These are phyloP conservation scores for Thalassoma bifasciatum DNA, from an alignment of 2,113 vertebrate genomes.

Conservation along the genomic window DNA sequence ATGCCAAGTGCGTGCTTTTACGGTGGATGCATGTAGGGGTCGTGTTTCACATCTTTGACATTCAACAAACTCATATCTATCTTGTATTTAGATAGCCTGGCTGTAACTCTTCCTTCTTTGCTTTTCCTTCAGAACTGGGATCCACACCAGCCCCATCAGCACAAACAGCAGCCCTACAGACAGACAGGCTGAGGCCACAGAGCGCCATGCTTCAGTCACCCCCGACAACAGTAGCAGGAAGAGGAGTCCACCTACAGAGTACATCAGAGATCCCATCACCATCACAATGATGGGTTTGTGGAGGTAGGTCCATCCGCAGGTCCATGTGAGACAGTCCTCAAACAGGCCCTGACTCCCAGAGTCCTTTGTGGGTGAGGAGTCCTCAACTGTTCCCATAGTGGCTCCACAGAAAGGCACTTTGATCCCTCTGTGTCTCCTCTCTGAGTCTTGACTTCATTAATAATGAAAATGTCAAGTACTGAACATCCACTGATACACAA, in stretches of 20 bases:
- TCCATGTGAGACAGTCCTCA: background rate
- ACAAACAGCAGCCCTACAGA: constrained; percentile 75
- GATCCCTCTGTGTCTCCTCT: background rate
- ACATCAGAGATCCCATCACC: constrained; percentile 66
- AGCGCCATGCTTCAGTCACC: constrained; percentile 14
- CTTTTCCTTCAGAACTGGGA: constrained; percentile 75
- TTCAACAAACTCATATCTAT: background rate
- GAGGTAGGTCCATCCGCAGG: constrained; percentile 63
- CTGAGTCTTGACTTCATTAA: constrained; percentile 3
- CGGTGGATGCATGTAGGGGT: too few species aligned
- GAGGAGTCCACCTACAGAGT: constrained; percentile 43
- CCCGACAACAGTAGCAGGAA: constrained; percentile 58
- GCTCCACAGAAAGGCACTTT: background rate
- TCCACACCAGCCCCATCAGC: constrained; percentile 72
- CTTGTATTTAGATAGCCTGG: constrained; percentile 27
- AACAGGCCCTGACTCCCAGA: constrained; percentile 29
- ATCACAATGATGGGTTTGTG: constrained; percentile 75
- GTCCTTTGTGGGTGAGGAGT: constrained; percentile 27
- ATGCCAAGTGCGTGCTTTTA: background rate
- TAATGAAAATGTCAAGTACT: background rate
- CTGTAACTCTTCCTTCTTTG: constrained; percentile 35
- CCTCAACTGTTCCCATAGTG: constrained; percentile 51
- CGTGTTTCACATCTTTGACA: too few species aligned
- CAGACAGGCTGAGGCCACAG: constrained; percentile 68
- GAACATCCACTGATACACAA: background rate